A percentile compares a stretch with the other conserved stretches of the same genome.
phyloP scores from a whole-genome alignment of 1,140 invertebrate species.

The Lasioglossum baleicum region DNA sequence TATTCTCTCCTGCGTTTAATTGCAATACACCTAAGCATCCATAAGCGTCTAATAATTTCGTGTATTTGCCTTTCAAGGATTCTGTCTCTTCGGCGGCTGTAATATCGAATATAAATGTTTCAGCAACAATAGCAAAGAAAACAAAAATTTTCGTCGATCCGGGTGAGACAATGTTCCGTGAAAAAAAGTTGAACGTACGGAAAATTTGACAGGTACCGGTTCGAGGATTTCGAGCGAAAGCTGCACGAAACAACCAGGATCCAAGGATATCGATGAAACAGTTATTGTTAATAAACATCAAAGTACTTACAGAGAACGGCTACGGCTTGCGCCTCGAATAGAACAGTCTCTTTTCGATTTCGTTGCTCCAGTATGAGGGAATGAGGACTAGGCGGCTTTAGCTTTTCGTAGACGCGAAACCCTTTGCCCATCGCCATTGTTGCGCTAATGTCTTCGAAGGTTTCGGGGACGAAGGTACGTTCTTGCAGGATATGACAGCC shows the following conservation, averaged over 20 bases:
- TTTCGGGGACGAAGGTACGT: constrained; percentile 17
- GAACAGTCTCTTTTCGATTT: constrained; percentile 90
- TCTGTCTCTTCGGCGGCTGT: constrained; percentile 90
- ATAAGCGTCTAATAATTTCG: constrained; percentile 94
- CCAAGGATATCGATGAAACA: background rate
- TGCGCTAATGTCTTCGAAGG: constrained; percentile 27
- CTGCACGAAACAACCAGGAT: background rate
- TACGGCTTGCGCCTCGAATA: constrained; percentile 95
- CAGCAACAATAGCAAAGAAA: background rate
- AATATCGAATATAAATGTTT: constrained; percentile 50
- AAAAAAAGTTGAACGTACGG: background rate
- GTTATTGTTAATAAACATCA: background rate
- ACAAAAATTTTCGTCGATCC: background rate
- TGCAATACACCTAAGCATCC: constrained; percentile 95
- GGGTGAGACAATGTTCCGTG: background rate
- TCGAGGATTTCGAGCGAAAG: background rate
- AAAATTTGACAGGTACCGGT: background rate
- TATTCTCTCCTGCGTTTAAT: constrained; percentile 90
- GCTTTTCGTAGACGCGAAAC: constrained; percentile 94
- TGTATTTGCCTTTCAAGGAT: constrained; percentile 92
- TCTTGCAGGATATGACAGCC: constrained; percentile 37
- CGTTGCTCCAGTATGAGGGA: constrained; percentile 94
- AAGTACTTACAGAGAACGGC: constrained; percentile 88
- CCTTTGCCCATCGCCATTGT: constrained; percentile 95
- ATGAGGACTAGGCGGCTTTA: constrained; percentile 91